Conservation (phyloP, 2,113 vertebrate species). For the Nannobrachium achirus region DNA sequence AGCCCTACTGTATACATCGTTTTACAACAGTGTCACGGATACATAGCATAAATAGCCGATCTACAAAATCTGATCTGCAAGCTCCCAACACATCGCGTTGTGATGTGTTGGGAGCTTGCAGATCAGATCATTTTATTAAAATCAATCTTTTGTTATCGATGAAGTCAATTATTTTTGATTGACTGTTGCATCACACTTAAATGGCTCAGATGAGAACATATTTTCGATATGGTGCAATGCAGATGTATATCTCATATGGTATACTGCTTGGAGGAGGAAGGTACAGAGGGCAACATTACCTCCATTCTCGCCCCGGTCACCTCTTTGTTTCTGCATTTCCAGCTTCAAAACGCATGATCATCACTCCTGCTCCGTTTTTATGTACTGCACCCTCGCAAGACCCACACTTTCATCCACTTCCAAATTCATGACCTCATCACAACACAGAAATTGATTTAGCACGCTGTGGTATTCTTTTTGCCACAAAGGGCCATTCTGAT, state of each 20-base stretch:
- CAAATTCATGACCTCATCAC: slow-evolving; percentile 78
- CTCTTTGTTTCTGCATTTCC: slow-evolving; percentile 69
- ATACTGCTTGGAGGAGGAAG: slow-evolving; percentile 56
- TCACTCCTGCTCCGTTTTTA: slow-evolving; percentile 71
- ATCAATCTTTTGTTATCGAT: too few relatives aligned
- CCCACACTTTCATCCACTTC: slow-evolving; percentile 67
- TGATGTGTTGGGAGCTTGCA: too few relatives aligned
- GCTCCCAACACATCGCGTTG: too few relatives aligned
- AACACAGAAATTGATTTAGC: slow-evolving; percentile 76
- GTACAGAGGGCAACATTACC: slow-evolving; percentile 63
- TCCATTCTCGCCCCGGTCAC: slow-evolving; percentile 49
- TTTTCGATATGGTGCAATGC: slow-evolving; percentile 71
- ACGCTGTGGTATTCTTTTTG: slow-evolving; percentile 64
- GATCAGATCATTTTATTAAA: too few relatives aligned
- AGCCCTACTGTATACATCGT: too few relatives aligned
- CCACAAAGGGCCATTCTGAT: slow-evolving; percentile 55
- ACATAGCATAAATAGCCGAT: too few relatives aligned
- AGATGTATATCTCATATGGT: slow-evolving; percentile 71
- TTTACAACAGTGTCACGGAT: too few relatives aligned
- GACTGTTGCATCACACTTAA: background rate
- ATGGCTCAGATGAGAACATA: slow-evolving; percentile 59
- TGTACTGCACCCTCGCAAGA: slow-evolving; percentile 52
- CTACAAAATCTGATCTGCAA: too few relatives aligned
- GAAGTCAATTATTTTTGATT: too few relatives aligned
- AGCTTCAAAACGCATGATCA: slow-evolving; percentile 72